These are phyloP conservation scores for Oscheius sp. DNA, from an alignment of 2,888 invertebrate genomes.

Conservation along the genomic window DNA sequence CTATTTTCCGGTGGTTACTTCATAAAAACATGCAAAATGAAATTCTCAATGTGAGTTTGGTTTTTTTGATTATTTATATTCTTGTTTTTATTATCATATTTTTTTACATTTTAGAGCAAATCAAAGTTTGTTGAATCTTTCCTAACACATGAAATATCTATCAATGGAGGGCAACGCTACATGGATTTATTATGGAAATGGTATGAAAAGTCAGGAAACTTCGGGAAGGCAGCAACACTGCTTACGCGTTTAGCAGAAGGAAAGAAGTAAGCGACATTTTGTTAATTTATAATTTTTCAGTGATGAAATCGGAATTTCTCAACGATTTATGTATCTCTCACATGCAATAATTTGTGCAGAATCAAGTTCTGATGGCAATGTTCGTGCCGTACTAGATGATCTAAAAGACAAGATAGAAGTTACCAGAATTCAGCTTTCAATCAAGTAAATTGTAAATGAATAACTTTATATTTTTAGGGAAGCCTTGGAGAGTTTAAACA, in stretches of 20 bases:
- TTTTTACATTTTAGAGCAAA: conserved; percentile 72
- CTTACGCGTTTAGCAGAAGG: conserved; percentile 84
- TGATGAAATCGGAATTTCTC: conserved; percentile 80
- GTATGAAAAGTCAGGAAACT: conserved; percentile 90
- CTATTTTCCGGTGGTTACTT: conserved; percentile 78
- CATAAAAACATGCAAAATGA: conserved; percentile 51
- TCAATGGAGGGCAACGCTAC: conserved; percentile 58
- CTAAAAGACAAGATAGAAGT: conserved; percentile 93
- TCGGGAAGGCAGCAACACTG: conserved; percentile 86
- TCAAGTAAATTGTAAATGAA: conserved; percentile 38
- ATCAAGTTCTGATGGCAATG: conserved; percentile 74
- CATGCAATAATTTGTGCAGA: conserved; percentile 94
- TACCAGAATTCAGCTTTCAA: conserved; percentile 78
- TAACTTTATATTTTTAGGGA: not conserved
- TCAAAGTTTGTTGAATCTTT: conserved; percentile 82
- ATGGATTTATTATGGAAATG: conserved; percentile 87
- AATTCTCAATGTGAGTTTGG: conserved; percentile 47
- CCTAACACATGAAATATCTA: conserved; percentile 74
- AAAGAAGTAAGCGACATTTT: conserved; percentile 66
- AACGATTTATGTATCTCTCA: conserved; percentile 88
- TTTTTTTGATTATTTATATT: not conserved
- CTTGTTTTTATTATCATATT: not conserved
- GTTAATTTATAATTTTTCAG: conserved; percentile 73
- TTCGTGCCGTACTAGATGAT: conserved; percentile 84
- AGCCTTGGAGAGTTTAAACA: conserved; percentile 1